phyloP scores from a whole-genome alignment of 2,888 invertebrate genomes.

The Amiota communis region DNA sequence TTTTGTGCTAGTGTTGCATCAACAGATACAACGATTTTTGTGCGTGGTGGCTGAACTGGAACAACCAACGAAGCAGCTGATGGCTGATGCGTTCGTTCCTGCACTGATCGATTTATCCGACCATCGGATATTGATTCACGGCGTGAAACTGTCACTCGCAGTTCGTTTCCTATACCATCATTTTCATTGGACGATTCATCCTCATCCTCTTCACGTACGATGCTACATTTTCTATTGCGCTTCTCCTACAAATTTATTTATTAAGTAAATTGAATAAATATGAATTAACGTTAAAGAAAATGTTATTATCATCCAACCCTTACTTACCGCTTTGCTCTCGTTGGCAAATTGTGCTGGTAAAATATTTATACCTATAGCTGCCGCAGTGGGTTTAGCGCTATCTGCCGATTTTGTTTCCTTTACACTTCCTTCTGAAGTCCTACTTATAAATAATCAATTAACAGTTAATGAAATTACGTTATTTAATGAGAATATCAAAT shows the following conservation, averaged over 20 bases:
- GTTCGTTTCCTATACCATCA: conserved; percentile 75
- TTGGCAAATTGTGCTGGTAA: conserved; percentile 56
- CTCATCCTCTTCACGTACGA: conserved; percentile 94
- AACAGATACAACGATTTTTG: conserved; percentile 74
- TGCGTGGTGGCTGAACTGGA: conserved; percentile 76
- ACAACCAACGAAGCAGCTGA: conserved; percentile 65
- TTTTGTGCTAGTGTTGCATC: conserved; percentile 63
- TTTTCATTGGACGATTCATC: conserved; percentile 82
- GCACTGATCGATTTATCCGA: conserved; percentile 81
- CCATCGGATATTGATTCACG: conserved; percentile 88
- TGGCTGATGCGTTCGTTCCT: conserved; percentile 74
- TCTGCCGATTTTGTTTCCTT: conserved; percentile 51
- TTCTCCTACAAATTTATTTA: conserved; percentile 58
- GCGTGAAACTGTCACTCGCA: conserved; percentile 76
- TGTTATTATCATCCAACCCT: conserved; percentile 37
- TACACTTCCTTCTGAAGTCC: conserved; percentile 41
- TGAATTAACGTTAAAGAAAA: conserved; percentile 25
- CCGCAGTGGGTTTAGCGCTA: conserved; percentile 56
- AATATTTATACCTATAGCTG: conserved; percentile 69
- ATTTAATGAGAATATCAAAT: neutral
- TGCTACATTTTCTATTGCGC: conserved; percentile 89
- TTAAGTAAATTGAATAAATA: conserved; percentile 18
- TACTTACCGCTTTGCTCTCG: conserved; percentile 61
- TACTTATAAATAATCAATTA: conserved; percentile 32
- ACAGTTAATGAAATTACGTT: conserved; percentile 6